These are phyloP conservation scores for Aurelia aurita DNA, from an alignment of 30 jellyfish, hydroid and myxozoan genomes.

Conservation along the genomic window DNA sequence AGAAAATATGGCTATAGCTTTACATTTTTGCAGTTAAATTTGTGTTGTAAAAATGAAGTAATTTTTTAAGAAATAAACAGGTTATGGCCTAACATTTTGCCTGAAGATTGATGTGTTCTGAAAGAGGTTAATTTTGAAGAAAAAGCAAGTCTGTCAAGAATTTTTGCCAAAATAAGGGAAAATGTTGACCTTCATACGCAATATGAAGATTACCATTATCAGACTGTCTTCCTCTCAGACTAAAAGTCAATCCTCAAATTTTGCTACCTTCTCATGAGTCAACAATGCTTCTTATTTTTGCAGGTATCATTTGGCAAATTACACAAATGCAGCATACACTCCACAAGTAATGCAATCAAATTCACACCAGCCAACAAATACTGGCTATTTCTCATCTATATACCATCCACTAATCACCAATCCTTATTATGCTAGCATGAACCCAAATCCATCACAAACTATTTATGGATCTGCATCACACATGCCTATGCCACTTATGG, in stretches of 20 bases:
- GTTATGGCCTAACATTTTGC: no score
- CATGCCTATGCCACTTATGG: conserved; percentile 20
- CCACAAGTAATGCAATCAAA: conserved; percentile 42
- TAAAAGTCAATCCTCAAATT: no score
- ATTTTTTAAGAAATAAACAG: no score
- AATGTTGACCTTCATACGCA: no score
- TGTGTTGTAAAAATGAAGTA: no score
- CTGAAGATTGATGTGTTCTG: no score
- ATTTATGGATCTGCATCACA: conserved; percentile 37
- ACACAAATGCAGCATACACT: conserved; percentile 17
- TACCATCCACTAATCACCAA: conserved; percentile 40
- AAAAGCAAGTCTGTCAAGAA: no score
- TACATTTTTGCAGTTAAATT: no score
- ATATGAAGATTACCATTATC: neutral
- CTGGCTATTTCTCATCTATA: conserved; percentile 44
- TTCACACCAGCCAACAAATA: conserved; percentile 30
- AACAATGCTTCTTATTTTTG: neutral
- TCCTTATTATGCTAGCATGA: conserved; percentile 43
- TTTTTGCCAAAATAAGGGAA: no score
- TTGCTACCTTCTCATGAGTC: neutral
- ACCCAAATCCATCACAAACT: conserved; percentile 24
- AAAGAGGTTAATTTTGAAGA: no score
- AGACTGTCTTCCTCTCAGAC: no score
- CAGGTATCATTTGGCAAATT: conserved; percentile 30
- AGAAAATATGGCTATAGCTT: no score